Evolutionary conservation across 2,113 vertebrate species (phyloP).

Genomic region (Odocoileus virginianus): DNA sequence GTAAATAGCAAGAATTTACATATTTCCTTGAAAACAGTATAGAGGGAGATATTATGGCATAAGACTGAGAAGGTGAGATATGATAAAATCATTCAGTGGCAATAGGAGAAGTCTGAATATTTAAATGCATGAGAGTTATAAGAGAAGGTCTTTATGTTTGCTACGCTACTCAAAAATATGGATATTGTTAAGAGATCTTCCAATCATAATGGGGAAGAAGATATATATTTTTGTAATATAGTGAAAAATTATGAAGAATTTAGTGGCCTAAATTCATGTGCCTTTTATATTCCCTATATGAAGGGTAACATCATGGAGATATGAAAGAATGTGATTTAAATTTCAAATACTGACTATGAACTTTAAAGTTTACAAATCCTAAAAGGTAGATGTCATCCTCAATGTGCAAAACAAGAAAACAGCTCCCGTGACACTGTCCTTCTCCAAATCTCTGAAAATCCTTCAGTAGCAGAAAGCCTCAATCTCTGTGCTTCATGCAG

Average conservation of each 20-base stretch:
- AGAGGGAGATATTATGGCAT: neutral
- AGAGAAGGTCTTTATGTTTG: neutral
- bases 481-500: neutral
- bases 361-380: conserved; percentile 2
- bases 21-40: neutral
- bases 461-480: neutral
- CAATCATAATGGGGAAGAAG: neutral
- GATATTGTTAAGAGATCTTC: neutral
- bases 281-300: neutral
- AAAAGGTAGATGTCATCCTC: neutral
- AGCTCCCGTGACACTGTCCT: neutral
- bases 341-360: neutral
- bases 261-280: neutral
- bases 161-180: neutral
- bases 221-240: neutral
- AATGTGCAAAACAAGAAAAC: neutral
- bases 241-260: neutral
- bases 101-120: neutral
- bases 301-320: neutral
- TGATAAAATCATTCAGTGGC: neutral
- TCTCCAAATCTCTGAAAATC: neutral
- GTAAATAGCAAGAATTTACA: neutral
- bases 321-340: conserved; percentile 19
- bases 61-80: neutral
- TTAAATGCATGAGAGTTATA: neutral